phyloP scores from a whole-genome alignment of 2,797 vertebrate species.

The Dallia pectoralis region DNA sequence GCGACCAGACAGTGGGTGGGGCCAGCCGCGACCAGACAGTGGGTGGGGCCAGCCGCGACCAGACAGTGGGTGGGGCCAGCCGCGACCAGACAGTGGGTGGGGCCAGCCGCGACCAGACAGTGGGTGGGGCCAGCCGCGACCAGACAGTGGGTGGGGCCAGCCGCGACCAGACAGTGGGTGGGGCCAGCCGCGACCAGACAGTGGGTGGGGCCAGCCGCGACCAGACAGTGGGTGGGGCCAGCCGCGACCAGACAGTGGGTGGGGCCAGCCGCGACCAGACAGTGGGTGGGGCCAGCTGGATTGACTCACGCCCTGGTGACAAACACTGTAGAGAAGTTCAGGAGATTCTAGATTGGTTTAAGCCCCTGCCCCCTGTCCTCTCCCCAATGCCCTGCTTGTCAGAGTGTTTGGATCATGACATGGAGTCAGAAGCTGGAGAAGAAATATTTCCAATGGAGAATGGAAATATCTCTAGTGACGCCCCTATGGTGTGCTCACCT shows the following conservation, averaged over 20 bases:
- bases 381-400: conserved; percentile 77
- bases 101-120: no score
- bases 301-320: neutral
- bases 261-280: no score
- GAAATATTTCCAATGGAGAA: conserved; percentile 11
- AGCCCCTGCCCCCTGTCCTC: conserved; percentile 79
- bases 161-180: fast-evolving
- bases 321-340: conserved; percentile 41
- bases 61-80: no score
- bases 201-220: no score
- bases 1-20: no score
- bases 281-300: neutral
- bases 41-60: no score
- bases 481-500: neutral
- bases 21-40: no score
- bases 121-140: no score
- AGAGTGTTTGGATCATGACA: conserved; percentile 59
- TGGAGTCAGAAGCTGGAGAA: conserved; percentile 64
- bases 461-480: conserved; percentile 7
- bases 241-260: fast-evolving
- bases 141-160: no score
- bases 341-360: conserved; percentile 79
- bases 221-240: no score
- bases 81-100: no score
- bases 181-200: no score